Evolutionary conservation across 2,113 vertebrate species (phyloP), one percentile per base, ranked within the genome.

Genomic region (Xiphorhynchus elegans): DNA sequence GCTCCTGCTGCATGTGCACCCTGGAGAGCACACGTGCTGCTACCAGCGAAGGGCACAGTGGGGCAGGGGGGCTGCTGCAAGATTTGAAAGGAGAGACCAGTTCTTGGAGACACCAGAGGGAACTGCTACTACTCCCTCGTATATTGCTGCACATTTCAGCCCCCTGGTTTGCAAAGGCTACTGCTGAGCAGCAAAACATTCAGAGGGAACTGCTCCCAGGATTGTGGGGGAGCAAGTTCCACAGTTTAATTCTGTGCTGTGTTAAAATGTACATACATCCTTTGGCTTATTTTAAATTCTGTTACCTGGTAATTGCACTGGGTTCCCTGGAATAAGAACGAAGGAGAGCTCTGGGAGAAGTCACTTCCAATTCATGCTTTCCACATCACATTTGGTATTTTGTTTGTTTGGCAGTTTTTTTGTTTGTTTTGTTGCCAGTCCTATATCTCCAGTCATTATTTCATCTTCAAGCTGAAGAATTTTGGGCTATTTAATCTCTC

Each of bases 211-310:
- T 53, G 21, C 6, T 85, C 39, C 53, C 49, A 44, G 33, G 39
- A 50, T 12, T 23, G 47, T 26, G 26, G 7, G 52, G 29, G 35
- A 89, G 33, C 10, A 42, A 37, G 23, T 50, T 44, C 18, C 39
- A 44, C 10, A 17, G 24, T 53, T 92, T 46, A 87, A 39, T 70
- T 87, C 60, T 52, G 17, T 55, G 17, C 49, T 67, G 17, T 63
- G 11, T 35, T 84, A 68, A 87, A 87, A 58, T 19, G 7, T 46
- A 49, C 25, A 62, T 78, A 49, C 25, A 62, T 78, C 7, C 18
- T 91, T 82, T 44, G 18, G 8, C 33, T 87, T 84, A 46, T 84
- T 87, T 84, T 58, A 59, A 35, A 42, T 70, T 86, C 63, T 50
- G 11, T 46, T 87, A 70, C 56, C n/a, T 83, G 70, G 6, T 73